Evolutionary conservation across 2,113 vertebrate genomes (phyloP).

Genomic region (Crotophaga sulcirostris): DNA sequence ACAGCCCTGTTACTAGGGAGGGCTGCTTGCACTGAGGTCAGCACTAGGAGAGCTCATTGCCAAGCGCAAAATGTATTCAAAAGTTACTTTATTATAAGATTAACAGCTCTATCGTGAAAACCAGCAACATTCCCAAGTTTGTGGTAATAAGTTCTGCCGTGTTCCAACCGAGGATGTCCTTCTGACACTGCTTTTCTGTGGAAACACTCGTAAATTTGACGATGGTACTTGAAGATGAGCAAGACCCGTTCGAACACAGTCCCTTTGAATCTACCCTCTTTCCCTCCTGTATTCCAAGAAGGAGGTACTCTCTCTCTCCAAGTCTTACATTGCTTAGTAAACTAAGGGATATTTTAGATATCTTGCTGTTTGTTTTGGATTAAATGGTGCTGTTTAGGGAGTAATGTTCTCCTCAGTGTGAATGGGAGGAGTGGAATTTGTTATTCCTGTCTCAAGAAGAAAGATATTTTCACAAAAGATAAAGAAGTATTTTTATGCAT

Average conservation of each 20-base stretch:
- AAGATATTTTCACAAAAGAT: slow-evolving; percentile 11
- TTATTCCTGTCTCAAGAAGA: not conserved
- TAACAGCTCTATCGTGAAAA: slow-evolving; percentile 22
- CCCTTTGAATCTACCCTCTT: not conserved
- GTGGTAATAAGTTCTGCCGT: not conserved
- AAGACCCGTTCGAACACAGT: not conserved
- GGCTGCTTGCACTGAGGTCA: slow-evolving; percentile 7
- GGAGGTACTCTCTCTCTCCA: not conserved
- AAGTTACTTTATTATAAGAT: slow-evolving; percentile 32
- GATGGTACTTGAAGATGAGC: not conserved
- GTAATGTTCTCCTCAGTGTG: slow-evolving; percentile 16
- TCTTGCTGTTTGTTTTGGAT: slow-evolving; percentile 46
- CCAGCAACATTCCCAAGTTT: not conserved
- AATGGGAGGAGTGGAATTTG: slow-evolving; percentile 33
- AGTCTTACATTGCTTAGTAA: not conserved
- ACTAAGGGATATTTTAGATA: slow-evolving; percentile 36
- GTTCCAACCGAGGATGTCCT: not conserved
- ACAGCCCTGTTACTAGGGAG: slow-evolving; percentile 4
- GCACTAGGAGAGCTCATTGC: not conserved
- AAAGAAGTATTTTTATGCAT: not conserved
- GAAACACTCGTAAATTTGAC: slow-evolving; percentile 1
- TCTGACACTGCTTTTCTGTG: not conserved
- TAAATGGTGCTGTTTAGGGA: slow-evolving; percentile 21
- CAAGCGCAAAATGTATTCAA: not conserved
- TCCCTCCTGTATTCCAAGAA: not conserved